Evolutionary conservation across 1,140 invertebrate genomes (phyloP), one percentile per base, ranked within the genome.

Genomic region (Ceratina calcarata): DNA sequence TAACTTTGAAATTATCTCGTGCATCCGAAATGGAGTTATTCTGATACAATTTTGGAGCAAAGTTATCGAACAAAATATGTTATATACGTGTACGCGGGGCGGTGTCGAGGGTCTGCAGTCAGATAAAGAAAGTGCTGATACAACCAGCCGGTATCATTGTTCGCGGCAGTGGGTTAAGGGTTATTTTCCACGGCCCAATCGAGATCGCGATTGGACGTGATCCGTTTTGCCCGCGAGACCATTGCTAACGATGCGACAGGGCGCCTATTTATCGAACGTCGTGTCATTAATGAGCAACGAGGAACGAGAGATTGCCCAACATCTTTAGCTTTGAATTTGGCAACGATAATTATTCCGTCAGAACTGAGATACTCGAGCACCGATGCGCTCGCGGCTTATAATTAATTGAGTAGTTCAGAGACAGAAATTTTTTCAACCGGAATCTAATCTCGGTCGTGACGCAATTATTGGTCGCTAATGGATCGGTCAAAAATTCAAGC

Each of bases 141-240:
- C 60, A 32, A 15, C 68, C 15, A 45, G 20, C 27, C 27, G 68
- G 64, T 78, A 57, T 49, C 51, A 13, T 71, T 65, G 51, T 64
- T n/a, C 60, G 3, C 16, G 67, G 27, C 8, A 78, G n/a, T 62
- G 68, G 76, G 58, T 78, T 71, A 72, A 78, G 32, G 32, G 76
- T 65, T 78, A 78, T 78, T 78, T 78, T 78, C 58, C 20, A 62
- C 58, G 58, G 60, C 13, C 22, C 10, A 60, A 72, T 72, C 76
- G 20, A 10, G 67, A 78, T 64, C 51, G 51, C 27, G 60, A 72
- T 78, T 71, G 62, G 12, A 61, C 24, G 64, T 12, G 69, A 72
- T 78, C 51, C 64, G 6, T 16, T 45, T 15, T 24, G 58, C 20
- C 22, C 57, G 15, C 61, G 69, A 55, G 27, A 45, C 53, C 49